These are phyloP conservation scores for Epizoanthus scotinus DNA, from an alignment of 92 coral and sea anemone species.

Conservation along the genomic window DNA sequence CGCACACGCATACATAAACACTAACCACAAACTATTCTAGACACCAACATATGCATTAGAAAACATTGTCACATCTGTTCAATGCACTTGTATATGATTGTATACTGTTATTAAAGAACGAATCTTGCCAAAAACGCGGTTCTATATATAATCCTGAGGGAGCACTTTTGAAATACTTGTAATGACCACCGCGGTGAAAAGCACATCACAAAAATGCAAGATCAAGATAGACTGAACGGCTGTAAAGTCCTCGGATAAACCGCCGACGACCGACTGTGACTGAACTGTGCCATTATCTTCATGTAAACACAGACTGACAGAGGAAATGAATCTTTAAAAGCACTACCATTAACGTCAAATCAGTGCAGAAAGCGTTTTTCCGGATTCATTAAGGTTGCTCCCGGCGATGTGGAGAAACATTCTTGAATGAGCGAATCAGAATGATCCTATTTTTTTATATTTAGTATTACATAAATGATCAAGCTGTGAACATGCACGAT, in stretches of 20 bases:
- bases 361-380: slow-evolving; percentile 3
- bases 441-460: not conserved
- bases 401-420: not conserved
- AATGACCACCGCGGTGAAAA: too few species aligned
- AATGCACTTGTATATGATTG: too few species aligned
- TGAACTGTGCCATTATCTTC: not conserved
- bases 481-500: slow-evolving; percentile 13
- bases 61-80: too few species aligned
- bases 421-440: slow-evolving; percentile 4
- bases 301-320: not conserved
- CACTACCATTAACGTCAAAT: slow-evolving; percentile 12
- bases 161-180: too few species aligned
- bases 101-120: too few species aligned
- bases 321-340: not conserved
- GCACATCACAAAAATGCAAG: too few species aligned
- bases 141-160: too few species aligned
- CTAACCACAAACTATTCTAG: not conserved
- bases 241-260: not conserved
- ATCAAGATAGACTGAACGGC: not conserved
- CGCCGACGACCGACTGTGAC: not conserved
- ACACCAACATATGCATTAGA: too few species aligned
- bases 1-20: not conserved
- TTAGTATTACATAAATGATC: slow-evolving; percentile 1
- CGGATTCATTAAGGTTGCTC: slow-evolving; percentile 6
- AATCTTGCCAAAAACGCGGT: too few species aligned